A percentile compares a stretch with the other conserved stretches of the same genome.
phyloP scores from a whole-genome alignment of 2,797 vertebrate genomes.

The Ceryle rudis region DNA sequence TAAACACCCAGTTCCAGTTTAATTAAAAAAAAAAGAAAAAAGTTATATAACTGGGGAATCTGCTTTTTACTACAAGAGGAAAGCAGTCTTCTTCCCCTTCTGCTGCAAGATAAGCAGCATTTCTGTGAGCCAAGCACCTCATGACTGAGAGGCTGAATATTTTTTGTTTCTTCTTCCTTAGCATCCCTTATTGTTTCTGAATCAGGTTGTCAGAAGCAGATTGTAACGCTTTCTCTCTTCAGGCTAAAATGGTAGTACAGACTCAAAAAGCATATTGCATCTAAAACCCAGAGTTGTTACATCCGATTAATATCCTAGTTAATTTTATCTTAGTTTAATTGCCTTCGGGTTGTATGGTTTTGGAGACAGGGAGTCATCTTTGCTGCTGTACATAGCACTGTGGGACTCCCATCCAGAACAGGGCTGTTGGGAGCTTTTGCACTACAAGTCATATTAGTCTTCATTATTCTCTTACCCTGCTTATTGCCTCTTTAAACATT shows the following conservation, averaged over 20 bases:
- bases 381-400: neutral
- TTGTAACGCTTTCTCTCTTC: neutral
- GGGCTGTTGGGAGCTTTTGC: slow-evolving; percentile 11
- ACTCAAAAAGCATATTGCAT: neutral
- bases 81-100: neutral
- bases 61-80: neutral
- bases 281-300: neutral
- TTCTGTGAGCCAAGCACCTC: neutral
- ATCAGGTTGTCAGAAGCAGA: neutral
- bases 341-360: neutral
- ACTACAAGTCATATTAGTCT: neutral
- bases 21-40: neutral
- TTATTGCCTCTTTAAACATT: slow-evolving; percentile 19
- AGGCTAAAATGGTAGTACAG: neutral
- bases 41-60: neutral
- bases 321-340: neutral
- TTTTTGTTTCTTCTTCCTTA: neutral
- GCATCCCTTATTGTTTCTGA: neutral
- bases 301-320: neutral
- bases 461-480: slow-evolving; percentile 1
- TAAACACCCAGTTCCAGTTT: neutral
- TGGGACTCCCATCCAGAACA: neutral
- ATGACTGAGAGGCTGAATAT: neutral
- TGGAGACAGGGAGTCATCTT: neutral
- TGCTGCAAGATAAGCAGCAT: neutral